Evolutionary conservation across 2,888 invertebrate species (phyloP), one percentile per base, ranked within the genome.

Genomic region (Drosophila rubida): DNA sequence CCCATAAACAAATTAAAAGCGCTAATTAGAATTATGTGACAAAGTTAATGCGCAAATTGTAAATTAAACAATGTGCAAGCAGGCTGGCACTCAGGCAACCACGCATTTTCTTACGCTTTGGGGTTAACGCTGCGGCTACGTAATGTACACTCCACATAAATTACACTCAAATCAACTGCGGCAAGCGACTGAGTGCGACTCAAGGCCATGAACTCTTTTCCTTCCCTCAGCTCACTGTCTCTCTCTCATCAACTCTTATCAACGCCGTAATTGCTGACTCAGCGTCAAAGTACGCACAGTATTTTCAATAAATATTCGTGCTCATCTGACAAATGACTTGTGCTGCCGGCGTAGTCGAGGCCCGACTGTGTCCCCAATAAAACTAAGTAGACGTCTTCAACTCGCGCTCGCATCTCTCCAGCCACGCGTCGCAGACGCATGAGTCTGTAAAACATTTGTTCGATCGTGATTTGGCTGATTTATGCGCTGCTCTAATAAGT

Each of bases 21-120:
- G 75, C 87, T 85, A 85, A 85, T 85, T 85, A 88, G 89, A 84
- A 88, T 84, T 87, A 84, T 88, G 84, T 87, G 84, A 88, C 87
- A 87, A 84, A 84, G 76, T 84, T 84, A 84, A 84, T 84, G 84
- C 88, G 87, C 85, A 84, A 88, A 88, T 80, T 87, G 88, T 84
- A 88, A 84, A 88, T 84, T 88, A 84, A 88, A 88, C 88, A 84
- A 84, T 80, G 77, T 69, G 62, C 67, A 55, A 45, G 53, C 60
- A 54, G 37, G n/a, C 32, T 32, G n/a, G 19, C 46, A 46, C 9
- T 9, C 46, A 1, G 30, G n/a, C 13, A 49, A 22, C 5, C 51
- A 27, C 27, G 48, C 44, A 42, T 49, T 23, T 42, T 48, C 61
- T 65, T 59, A 45, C 69, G 25, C 57, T 49, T 57, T 57, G 61